Evolutionary conservation across 2,888 invertebrate genomes (phyloP), one percentile per base, ranked within the genome.

Genomic region (Marronus borbonicus): DNA sequence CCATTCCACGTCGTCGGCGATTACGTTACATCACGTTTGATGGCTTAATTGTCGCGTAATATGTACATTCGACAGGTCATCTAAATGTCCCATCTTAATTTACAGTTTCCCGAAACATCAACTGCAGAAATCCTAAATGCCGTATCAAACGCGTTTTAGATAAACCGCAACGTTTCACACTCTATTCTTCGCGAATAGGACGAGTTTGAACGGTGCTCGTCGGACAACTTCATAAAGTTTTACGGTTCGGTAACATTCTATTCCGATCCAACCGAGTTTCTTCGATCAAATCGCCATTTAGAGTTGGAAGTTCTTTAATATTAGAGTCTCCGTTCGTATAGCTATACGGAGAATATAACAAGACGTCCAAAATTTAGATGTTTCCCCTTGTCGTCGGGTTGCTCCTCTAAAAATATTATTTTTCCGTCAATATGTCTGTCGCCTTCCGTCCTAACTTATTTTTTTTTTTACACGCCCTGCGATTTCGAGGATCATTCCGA

Each of bases 401-500:
- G 44, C 8, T 44, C 44, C 44, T 44, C 12, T 44, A 58, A 58
- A 58, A 58, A 58, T 58, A 58, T 58, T 58, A 58, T 58, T 58
- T 58, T 58, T 58, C 5, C 55, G 52, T 20, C 36, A 14, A 65
- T 66, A 52, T 50, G 24, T 44, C 58, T 83, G 82, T 82, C 79
- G 10, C 31, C 7, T n/a, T 55, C 20, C 20, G 5, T 17, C 20
- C 20, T 20, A 20, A 24, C 24, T 24, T 58, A 17, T 58, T n/a
- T 20, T 58, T 58, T 17, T 20, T 58, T 20, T 17, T 20, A 17
- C 20, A 58, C 28, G 62, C 20, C 31, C 31, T 31, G 28, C 20
- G 39, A 39, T 39, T 58, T 39, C 12, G 24, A 58, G 17, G 20
- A 44, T 39, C 83, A 84, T 84, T 85, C 83, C 55, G n/a, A 81